These are phyloP conservation scores for Fabriciana adippe DNA, from an alignment of 2,888 invertebrate species.

Conservation along the genomic window DNA sequence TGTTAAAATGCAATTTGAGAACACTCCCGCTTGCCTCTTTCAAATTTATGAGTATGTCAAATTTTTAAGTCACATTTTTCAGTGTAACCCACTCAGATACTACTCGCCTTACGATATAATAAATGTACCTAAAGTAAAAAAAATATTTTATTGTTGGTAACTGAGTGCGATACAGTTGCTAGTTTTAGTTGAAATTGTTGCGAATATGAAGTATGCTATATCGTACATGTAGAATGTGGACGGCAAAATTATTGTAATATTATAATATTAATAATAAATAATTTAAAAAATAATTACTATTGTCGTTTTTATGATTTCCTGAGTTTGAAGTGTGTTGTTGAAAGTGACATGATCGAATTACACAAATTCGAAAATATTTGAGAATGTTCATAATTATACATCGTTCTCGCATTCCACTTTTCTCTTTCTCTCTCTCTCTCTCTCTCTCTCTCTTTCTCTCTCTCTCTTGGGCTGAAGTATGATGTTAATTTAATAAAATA, in stretches of 20 bases:
- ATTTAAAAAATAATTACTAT: background rate
- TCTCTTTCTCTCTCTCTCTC: no score
- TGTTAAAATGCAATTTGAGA: background rate
- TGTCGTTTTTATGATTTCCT: no score
- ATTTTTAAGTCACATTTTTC: background rate
- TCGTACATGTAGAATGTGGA: background rate
- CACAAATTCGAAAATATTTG: no score
- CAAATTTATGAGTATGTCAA: background rate
- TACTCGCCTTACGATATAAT: no score
- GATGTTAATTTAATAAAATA: no score
- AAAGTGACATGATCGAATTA: no score
- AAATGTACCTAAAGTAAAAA: background rate
- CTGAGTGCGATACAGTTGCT: background rate
- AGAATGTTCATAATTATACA: no score
- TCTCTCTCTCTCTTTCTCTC: no score
- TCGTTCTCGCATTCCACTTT: no score
- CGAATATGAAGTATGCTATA: background rate
- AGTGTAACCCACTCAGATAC: background rate
- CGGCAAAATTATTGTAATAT: constrained; percentile 4
- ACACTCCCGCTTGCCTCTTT: background rate
- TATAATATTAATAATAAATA: constrained; percentile 4
- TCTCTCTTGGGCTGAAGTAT: no score
- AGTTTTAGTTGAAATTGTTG: background rate
- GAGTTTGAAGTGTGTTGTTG: no score
- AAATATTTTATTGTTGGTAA: background rate